Conservation (phyloP, 2,797 vertebrate genomes). For the Rhincodon typus region DNA sequence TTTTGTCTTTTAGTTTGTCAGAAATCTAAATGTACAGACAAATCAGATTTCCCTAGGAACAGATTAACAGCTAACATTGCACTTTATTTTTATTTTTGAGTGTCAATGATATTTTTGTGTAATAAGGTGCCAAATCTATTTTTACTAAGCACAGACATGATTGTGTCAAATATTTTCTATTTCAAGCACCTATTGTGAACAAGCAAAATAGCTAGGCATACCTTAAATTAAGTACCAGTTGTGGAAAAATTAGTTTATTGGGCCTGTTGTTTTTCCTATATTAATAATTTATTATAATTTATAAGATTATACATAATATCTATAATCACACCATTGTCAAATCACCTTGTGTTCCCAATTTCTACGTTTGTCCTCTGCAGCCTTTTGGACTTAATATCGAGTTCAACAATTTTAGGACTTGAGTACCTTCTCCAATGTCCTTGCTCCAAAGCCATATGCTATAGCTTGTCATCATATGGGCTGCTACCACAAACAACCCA, state of each 20-base stretch:
- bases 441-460: too few species aligned
- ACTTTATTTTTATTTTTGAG: background rate
- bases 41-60: conserved; percentile 17
- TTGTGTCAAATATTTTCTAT: background rate
- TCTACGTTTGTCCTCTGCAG: too few species aligned
- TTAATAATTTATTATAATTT: background rate
- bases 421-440: too few species aligned
- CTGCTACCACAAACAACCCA: too few species aligned
- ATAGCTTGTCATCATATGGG: too few species aligned
- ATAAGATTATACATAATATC: background rate
- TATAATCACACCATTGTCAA: background rate
- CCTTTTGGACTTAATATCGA: too few species aligned
- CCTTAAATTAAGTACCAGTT: background rate
- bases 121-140: background rate
- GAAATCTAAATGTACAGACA: background rate
- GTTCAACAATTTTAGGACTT: too few species aligned
- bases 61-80: conserved; percentile 17
- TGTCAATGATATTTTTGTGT: conserved; percentile 20
- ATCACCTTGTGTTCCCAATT: background rate
- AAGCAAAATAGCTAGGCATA: background rate
- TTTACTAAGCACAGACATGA: background rate
- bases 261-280: background rate
- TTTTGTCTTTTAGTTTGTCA: background rate
- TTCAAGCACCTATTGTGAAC: background rate
- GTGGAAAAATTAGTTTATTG: background rate